These are phyloP conservation scores for Tachypleus tridentatus DNA, from an alignment of 1,140 invertebrate genomes.

Conservation along the genomic window DNA sequence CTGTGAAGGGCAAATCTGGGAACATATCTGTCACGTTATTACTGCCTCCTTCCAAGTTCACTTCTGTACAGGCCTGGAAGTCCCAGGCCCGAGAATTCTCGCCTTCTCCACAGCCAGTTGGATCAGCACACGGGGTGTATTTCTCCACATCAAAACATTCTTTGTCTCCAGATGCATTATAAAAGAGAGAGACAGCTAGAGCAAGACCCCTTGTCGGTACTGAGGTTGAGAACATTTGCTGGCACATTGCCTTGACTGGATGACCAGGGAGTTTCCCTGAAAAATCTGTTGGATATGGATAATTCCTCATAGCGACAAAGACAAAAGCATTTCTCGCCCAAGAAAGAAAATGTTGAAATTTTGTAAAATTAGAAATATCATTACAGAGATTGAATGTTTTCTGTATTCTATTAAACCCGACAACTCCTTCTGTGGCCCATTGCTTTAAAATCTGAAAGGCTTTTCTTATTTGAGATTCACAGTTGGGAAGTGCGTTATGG, in stretches of 20 bases:
- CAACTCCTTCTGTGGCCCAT: slow-evolving; percentile 7
- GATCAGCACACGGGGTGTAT: slow-evolving; percentile 34
- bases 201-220: slow-evolving; percentile 23
- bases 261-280: slow-evolving; percentile 63
- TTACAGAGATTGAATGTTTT: slow-evolving; percentile 26
- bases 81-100: slow-evolving; percentile 32
- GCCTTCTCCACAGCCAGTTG: slow-evolving; percentile 34
- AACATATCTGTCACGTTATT: slow-evolving; percentile 12
- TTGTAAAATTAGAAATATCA: slow-evolving; percentile 19
- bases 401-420: slow-evolving; percentile 12
- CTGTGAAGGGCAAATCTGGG: slow-evolving; percentile 11
- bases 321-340: slow-evolving; percentile 46
- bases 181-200: slow-evolving; percentile 24
- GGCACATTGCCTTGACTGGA: slow-evolving; percentile 52
- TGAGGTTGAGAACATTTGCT: not conserved
- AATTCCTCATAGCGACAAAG: slow-evolving; percentile 80
- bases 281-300: slow-evolving; percentile 74
- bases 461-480: slow-evolving; percentile 28
- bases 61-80: slow-evolving; percentile 27
- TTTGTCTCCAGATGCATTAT: slow-evolving; percentile 6
- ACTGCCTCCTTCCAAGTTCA: slow-evolving; percentile 11
- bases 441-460: slow-evolving; percentile 20
- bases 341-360: slow-evolving; percentile 28
- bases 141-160: slow-evolving; percentile 32
- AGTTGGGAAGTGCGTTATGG: slow-evolving; percentile 5